Evolutionary conservation across 2,797 vertebrate genomes (phyloP), one percentile per base, ranked within the genome.

Genomic region (Fringilla coelebs): DNA sequence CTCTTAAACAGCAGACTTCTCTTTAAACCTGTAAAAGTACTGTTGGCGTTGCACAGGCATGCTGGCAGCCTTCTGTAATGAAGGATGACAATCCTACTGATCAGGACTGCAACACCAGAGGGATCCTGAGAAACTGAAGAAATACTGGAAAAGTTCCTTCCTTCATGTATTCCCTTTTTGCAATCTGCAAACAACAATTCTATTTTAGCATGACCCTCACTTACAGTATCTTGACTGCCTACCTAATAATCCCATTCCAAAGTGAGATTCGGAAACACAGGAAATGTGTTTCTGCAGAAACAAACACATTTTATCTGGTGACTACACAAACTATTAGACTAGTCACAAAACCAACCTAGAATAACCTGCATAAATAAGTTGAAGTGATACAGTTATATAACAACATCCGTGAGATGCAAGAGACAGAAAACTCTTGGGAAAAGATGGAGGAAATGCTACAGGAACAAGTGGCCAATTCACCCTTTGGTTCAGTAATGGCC

Each of bases 91-190:
- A 13, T 36, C 29, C 32, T 57, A 17, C 4, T 32, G 12, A 17
- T 55, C 5, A 71, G 29, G 28, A 32, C 45, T 46, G 26, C 28
- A 72, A 43, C 40, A 46, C 38, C 11, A 62, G 22, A 48, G 22
- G 19, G 11, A 79, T 77, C 13, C 67, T 45, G 18, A 87, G 31
- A 89, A 80, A 76, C 16, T 8, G 6, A 57, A 88, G 40, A 55
- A 85, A 67, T 22, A 48, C 9, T 41, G 11, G 6, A 31, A 8
- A 45, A 49, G 34, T 43, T 77, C 40, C 63, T 72, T 73, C 29
- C 28, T 67, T 54, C 11, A 21, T 0, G 0, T 22, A 57, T 26
- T 54, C 25, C 21, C 12, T 51, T 25, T 73, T 6, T 41, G 29
- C 65, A 49, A 17, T 16, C 48, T 58, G n/a, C 21, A 7, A 71